Evolutionary conservation across 2,888 invertebrate genomes (phyloP).

Genomic region (Listrodromus nycthemerus): DNA sequence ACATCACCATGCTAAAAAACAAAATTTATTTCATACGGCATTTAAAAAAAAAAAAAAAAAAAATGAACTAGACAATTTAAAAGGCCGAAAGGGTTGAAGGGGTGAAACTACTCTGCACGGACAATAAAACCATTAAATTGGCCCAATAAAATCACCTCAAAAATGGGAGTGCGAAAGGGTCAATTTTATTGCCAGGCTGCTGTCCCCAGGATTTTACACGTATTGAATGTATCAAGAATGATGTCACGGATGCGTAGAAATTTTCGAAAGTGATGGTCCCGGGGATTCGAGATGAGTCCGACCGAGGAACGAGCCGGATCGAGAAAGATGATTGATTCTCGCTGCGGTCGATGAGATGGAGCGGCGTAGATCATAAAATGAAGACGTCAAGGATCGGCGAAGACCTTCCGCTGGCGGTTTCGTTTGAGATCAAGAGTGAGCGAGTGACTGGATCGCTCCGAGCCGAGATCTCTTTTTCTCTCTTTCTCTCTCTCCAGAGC

Average conservation of each 20-base stretch:
- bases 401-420: slow-evolving; percentile 63
- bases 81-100: background rate
- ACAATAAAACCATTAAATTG: slow-evolving; percentile 4
- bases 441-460: slow-evolving; percentile 52
- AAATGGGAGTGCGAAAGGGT: slow-evolving; percentile 1
- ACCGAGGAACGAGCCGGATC: slow-evolving; percentile 68
- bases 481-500: slow-evolving; percentile 38
- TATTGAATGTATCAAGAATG: background rate
- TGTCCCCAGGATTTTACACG: background rate
- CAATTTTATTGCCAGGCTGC: slow-evolving; percentile 1
- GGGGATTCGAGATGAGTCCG: slow-evolving; percentile 52
- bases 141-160: background rate
- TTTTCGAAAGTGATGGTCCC: background rate
- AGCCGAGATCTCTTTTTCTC: slow-evolving; percentile 41
- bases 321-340: slow-evolving; percentile 51
- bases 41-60: too few relatives aligned
- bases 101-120: background rate
- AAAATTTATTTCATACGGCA: background rate
- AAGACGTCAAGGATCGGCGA: slow-evolving; percentile 67
- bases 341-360: slow-evolving; percentile 48
- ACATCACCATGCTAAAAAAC: too few relatives aligned
- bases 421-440: slow-evolving; percentile 62
- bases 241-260: background rate
- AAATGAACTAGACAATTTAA: background rate
- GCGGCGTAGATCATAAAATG: slow-evolving; percentile 65